phyloP scores from a whole-genome alignment of 2,113 vertebrate species.

The Tor tambroides region DNA sequence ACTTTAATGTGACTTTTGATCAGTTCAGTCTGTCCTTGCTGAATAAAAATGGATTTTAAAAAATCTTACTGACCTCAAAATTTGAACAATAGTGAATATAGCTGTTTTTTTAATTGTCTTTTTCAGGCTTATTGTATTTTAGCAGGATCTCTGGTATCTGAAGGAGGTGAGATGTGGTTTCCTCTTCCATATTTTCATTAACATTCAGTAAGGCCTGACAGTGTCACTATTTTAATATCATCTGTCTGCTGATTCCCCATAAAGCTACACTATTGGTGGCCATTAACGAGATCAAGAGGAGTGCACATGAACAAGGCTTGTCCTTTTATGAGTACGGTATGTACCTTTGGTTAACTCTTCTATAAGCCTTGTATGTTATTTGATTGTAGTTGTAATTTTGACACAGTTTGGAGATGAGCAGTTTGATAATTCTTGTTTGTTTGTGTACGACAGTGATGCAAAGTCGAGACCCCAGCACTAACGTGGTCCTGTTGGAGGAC shows the following conservation, averaged over 20 bases:
- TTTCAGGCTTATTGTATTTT: slow-evolving; percentile 95
- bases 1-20: not conserved
- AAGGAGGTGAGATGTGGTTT: slow-evolving; percentile 85
- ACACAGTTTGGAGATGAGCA: not conserved
- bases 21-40: not conserved
- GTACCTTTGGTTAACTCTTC: slow-evolving; percentile 57
- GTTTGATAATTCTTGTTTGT: not conserved
- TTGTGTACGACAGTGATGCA: slow-evolving; percentile 82
- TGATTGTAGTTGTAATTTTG: not conserved
- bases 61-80: not conserved
- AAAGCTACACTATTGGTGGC: slow-evolving; percentile 95
- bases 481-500: slow-evolving; percentile 95
- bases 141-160: slow-evolving; percentile 94
- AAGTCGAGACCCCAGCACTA: slow-evolving; percentile 95
- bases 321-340: slow-evolving; percentile 96
- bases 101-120: not conserved
- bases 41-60: not conserved
- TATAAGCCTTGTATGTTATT: not conserved
- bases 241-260: slow-evolving; percentile 55
- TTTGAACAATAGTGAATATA: not conserved
- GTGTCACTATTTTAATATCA: not conserved
- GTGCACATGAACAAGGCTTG: slow-evolving; percentile 81
- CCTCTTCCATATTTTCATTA: not conserved
- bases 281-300: slow-evolving; percentile 93
- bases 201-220: not conserved